Base-by-base conservation (phyloP, 1,140 invertebrate species). In the Wasmannia auropunctata region DNA sequence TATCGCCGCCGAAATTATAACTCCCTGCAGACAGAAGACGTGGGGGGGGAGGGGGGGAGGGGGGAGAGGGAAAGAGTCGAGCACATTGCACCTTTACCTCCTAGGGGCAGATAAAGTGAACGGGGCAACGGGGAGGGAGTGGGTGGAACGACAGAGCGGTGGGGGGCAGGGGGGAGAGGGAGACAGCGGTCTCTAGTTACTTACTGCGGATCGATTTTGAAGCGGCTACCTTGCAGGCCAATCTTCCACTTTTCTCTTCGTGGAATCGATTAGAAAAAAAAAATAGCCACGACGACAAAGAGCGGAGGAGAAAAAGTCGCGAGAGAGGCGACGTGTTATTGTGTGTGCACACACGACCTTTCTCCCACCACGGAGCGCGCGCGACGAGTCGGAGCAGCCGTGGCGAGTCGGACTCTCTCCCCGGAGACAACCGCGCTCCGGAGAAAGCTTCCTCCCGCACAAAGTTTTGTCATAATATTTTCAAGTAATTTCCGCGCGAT, bases 191-290 rank as follows among this genome's bases (percentile, higher is more conserved):
- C 49, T 85, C 34, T 58, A 65, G 84, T 86, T 43, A 67, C 58
- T 46, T 85, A 51, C 49, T n/a, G 16, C 16, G 25, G 40, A 76
- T 87, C 86, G 70, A 87, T 85, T 72, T 80, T 46, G 37, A 75
- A 65, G 40, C 28, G 16, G 67, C 16, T 28, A 86, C 58, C 72
- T 67, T 19, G 28, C 34, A 16, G 79, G 85, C 74, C 85, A 90
- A 92, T 91, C 88, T 91, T 92, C 77, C 87, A 91, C 86, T 91
- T 92, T 91, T 91, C 87, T 89, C 86, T 91, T 91, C 91, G 87
- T 65, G 86, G 91, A 92, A 92, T 89, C 91, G 69, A 86, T 77
- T 77, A 60, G 25, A 28, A 58, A 84, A 72, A 81, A 75, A 37
- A 56, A 60, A 16, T 34, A 0, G 31, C 14, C 14, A 76, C n/a